A percentile compares a stretch with the other conserved stretches of the same genome.
phyloP scores from a whole-genome alignment of 1,140 invertebrate genomes.

The Magallana gigas region DNA sequence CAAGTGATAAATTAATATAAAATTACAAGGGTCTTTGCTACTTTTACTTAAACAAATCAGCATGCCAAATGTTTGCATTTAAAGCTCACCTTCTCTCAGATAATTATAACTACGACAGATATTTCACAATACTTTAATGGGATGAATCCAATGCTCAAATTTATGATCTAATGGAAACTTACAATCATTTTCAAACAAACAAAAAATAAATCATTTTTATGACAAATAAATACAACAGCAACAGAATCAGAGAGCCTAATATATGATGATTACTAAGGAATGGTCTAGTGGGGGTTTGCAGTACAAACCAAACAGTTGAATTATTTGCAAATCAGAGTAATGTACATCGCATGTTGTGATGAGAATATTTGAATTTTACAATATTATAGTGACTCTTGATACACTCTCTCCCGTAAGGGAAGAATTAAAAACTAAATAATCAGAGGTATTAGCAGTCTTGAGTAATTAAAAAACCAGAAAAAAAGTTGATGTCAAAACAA shows the following conservation, averaged over 20 bases:
- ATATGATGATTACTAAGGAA: not conserved
- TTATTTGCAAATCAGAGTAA: no score
- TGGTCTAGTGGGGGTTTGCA: not conserved
- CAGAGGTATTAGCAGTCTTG: not conserved
- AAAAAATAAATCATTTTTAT: not conserved
- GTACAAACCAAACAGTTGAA: not conserved
- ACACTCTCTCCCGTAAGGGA: no score
- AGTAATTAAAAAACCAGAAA: not conserved
- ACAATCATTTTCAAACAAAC: constrained; percentile 22
- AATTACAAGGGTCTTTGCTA: no score
- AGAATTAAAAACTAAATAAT: not conserved
- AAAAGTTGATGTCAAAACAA: not conserved
- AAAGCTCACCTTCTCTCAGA: no score
- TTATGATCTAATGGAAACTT: constrained; percentile 31
- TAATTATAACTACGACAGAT: not conserved
- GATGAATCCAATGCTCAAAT: constrained; percentile 27
- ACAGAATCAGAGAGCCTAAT: not conserved
- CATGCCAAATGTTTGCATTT: no score
- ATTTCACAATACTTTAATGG: constrained; percentile 25
- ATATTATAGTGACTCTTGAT: no score
- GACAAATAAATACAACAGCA: constrained; percentile 28
- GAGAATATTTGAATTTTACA: no score
- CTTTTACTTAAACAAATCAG: no score
- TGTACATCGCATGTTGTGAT: no score
- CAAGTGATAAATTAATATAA: no score